Conservation (phyloP, 1,140 invertebrate genomes). For the Drosophila serrata region DNA sequence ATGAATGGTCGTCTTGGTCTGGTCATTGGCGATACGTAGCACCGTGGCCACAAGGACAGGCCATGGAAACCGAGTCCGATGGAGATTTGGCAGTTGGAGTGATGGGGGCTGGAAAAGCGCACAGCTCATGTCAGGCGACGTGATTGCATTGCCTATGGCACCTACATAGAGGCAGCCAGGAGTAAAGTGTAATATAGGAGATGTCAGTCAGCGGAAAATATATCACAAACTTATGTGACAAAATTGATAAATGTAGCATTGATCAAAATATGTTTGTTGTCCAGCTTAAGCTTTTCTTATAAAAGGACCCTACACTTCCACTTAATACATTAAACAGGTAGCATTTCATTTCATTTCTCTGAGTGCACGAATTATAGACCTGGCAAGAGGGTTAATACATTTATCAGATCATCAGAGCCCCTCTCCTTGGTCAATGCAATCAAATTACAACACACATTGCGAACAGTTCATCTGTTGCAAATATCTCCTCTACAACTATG, state of each 20-base stretch:
- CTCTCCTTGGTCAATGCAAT: constrained; percentile 28
- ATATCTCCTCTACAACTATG: constrained; percentile 19
- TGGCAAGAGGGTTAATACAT: constrained; percentile 27
- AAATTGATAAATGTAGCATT: no score
- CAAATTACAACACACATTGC: constrained; percentile 66
- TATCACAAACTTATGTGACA: no score
- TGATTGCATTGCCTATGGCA: constrained; percentile 50
- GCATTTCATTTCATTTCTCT: not conserved
- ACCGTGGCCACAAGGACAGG: constrained; percentile 24
- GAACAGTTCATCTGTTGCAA: constrained; percentile 66
- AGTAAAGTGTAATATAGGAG: not conserved
- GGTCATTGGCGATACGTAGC: constrained; percentile 19
- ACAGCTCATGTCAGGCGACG: constrained; percentile 27
- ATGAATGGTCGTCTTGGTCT: constrained; percentile 34
- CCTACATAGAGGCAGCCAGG: not conserved
- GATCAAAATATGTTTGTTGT: no score
- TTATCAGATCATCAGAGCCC: constrained; percentile 22
- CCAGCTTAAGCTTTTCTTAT: no score
- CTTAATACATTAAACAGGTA: not conserved
- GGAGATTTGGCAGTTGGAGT: constrained; percentile 6
- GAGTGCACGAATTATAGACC: not conserved
- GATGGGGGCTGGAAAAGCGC: constrained; percentile 1
- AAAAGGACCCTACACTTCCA: not conserved
- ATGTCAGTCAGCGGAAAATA: not conserved
- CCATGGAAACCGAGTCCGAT: not conserved